Evolutionary conservation across 2,888 invertebrate species (phyloP), one percentile per base, ranked within the genome.

Genomic region (Ethmia dodecea): DNA sequence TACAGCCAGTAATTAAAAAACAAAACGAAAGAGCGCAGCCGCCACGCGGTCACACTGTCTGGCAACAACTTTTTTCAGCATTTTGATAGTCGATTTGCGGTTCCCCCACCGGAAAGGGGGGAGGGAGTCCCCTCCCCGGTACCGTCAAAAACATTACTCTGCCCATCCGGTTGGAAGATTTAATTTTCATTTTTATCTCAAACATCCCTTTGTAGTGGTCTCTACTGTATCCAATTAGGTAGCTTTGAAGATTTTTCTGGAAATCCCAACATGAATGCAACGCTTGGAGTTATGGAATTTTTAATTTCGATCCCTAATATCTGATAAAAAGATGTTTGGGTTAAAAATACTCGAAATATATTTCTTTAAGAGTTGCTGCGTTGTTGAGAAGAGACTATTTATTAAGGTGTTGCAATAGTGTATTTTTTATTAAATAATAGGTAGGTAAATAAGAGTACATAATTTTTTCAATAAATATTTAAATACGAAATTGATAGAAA

Each of bases 131-230:
- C 63, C 74, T 69, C 77, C 67, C 66, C 69, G 67, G 66, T 69
- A 77, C 81, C 86, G 86, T 84, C 86, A 84, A 80, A 84, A 86
- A 86, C 86, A 86, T 86, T 84, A 84, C 83, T 80, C 76, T 79
- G 80, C 74, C 66, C 81, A 81, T 84, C 84, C 86, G 73, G 62
- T 64, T 69, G 86, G 86, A 87, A 87, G 86, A 87, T 86, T 87
- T 87, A 86, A 87, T 87, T 87, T 87, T 86, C 86, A 86, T 86
- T 87, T 87, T 87, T 86, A 86, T 86, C 86, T 86, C 77, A 83
- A 86, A 84, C 84, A 84, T 81, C 83, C 77, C 83, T 87, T 87
- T 86, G 86, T 84, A 83, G 84, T 73, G 84, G 84, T 80, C 72
- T 71, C 66, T 76, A 74, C 66, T 76, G 77, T 80, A 80, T 84